A percentile compares a stretch with the other conserved stretches of the same genome.
Conservation (phyloP, 2,797 vertebrate genomes). For the Sebastes miniatus region DNA sequence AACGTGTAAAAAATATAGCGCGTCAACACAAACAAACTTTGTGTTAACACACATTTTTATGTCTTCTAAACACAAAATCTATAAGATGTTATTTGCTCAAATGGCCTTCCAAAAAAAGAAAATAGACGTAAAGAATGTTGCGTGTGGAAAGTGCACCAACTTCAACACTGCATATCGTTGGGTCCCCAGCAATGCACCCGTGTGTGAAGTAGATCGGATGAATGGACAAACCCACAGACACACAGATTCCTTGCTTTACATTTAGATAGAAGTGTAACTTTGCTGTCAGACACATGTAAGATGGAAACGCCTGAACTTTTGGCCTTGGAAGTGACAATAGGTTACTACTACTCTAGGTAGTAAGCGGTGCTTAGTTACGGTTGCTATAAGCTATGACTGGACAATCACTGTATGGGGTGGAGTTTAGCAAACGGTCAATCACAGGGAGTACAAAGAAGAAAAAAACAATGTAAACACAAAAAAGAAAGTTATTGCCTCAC, state of each 20-base stretch:
- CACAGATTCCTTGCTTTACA: neutral
- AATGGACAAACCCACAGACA: neutral
- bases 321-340: neutral
- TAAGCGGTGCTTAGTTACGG: neutral
- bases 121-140: neutral
- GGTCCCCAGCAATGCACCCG: too few species aligned
- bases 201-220: neutral
- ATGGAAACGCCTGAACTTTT: neutral
- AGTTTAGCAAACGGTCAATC: neutral
- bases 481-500: neutral
- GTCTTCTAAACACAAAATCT: neutral
- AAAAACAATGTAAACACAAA: neutral
- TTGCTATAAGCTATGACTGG: neutral
- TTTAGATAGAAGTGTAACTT: neutral
- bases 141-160: neutral
- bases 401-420: neutral
- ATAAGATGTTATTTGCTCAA: neutral
- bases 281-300: neutral
- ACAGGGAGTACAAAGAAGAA: neutral
- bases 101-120: neutral
- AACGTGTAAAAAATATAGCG: neutral
- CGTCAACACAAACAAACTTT: neutral
- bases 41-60: neutral
- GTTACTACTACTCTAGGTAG: too few species aligned
- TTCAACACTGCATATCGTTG: too few species aligned